phyloP scores from a whole-genome alignment of 2,797 vertebrate species.

The Forpus xanthops region DNA sequence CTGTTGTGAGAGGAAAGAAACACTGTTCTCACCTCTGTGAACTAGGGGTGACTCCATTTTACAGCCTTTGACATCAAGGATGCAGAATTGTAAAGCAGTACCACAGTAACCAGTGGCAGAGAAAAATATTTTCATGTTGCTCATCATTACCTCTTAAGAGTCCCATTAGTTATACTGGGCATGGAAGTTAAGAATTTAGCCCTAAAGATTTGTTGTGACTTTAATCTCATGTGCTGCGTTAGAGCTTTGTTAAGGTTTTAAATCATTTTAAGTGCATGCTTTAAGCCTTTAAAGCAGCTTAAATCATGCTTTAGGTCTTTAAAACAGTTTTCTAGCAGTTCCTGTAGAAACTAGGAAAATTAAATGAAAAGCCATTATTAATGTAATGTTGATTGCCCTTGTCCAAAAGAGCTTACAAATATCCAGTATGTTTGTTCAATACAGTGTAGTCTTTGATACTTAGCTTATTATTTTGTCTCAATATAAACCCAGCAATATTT shows the following conservation, averaged over 20 bases:
- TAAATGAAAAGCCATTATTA: background rate
- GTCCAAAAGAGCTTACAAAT: background rate
- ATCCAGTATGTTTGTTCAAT: background rate
- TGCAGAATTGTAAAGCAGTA: background rate
- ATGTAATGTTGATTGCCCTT: background rate
- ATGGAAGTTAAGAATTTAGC: background rate
- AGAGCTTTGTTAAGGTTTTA: slow-evolving; percentile 17
- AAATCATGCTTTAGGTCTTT: background rate
- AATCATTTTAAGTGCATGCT: background rate
- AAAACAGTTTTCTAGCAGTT: background rate
- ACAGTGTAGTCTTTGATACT: background rate
- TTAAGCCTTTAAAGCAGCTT: slow-evolving; percentile 12
- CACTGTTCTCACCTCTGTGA: background rate
- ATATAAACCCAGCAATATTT: background rate
- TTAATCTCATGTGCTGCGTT: background rate
- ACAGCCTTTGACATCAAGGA: background rate
- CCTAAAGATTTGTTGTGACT: background rate
- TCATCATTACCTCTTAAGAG: background rate
- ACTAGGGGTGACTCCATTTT: background rate
- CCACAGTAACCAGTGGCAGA: background rate
- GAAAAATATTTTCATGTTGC: background rate
- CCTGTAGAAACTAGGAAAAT: background rate
- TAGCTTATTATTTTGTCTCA: background rate
- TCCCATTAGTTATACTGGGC: background rate
- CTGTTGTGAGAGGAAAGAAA: background rate